Evolutionary conservation across 2,888 invertebrate genomes (phyloP), one percentile per base, ranked within the genome.

Genomic region (Spodoptera exigua): DNA sequence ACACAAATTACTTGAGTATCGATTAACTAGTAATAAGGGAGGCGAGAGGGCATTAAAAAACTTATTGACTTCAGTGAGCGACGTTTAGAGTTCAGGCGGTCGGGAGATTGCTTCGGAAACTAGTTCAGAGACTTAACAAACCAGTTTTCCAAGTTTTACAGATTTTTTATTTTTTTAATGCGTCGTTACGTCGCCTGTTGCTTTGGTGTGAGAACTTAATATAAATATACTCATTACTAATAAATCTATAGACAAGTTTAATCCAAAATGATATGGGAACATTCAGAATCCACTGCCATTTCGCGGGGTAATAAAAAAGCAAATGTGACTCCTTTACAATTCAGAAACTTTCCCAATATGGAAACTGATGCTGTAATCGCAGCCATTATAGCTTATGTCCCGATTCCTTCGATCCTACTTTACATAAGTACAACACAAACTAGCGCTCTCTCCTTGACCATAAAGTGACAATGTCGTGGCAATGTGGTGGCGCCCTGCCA

Each of bases 1-100:
- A 54, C 66, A 61, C 54, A 66, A 66, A 58, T 70, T 67, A 62
- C 57, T 57, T 0, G 36, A 61, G 41, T 61, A 70, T 66, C 67
- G 57, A 61, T 57, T 71, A 66, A 51, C 67, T 48, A 71, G 57
- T 48, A 57, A 61, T 57, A 44, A 39, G 47, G 39, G 35, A 37
- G 35, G 54, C 47, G 37, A 61, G 49, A 70, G 41, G 44, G 61
- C 57, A 61, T 66, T 54, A 57, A 53, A 59, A 66, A 62, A 53
- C 57, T 55, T 70, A 55, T 70, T 71, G 67, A 71, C 57, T 66
- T 43, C 39, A 13, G 13, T 54, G 61, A 57, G 53, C 48, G 53
- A 65, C 55, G 61, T 37, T 70, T 41, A 41, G 71, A 65, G 18
- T 32, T 18, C n/a, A 18, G 36, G 5, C 16, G 9, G 59, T 11